These are phyloP conservation scores for Salvelinus namaycush DNA, from an alignment of 2,113 vertebrate genomes.

Conservation along the genomic window DNA sequence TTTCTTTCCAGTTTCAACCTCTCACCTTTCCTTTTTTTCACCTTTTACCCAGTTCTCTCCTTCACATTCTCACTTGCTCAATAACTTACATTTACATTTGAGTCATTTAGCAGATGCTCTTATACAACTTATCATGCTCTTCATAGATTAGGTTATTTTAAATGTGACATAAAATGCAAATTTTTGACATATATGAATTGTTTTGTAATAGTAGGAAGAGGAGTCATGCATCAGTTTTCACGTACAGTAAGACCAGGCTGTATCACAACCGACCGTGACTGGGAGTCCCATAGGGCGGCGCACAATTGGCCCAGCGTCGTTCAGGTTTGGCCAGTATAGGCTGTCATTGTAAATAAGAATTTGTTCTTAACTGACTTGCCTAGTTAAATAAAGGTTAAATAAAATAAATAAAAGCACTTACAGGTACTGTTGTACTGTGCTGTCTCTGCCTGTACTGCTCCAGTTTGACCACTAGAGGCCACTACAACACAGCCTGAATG, in stretches of 20 bases:
- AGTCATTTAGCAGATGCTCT: neutral
- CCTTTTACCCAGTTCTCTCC: neutral
- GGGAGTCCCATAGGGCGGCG: no score
- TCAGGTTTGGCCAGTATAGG: no score
- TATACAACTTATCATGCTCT: neutral
- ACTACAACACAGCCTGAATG: constrained; percentile 12
- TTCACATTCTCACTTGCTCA: neutral
- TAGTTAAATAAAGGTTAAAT: no score
- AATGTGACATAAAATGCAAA: neutral
- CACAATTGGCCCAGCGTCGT: no score
- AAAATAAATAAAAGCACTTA: neutral
- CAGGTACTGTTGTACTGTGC: neutral
- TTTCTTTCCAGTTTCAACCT: neutral
- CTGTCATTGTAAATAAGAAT: no score
- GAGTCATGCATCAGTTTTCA: neutral
- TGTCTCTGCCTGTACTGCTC: constrained; percentile 21
- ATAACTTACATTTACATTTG: neutral
- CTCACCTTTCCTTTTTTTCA: neutral
- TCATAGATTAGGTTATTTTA: neutral
- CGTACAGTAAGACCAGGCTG: neutral
- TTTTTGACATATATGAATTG: no score
- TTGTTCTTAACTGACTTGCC: no score
- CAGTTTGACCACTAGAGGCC: constrained; percentile 61
- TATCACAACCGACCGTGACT: no score
- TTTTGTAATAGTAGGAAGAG: neutral